Evolutionary conservation across 2,797 vertebrate species (phyloP), one percentile per base, ranked within the genome.

Genomic region (Ceryle rudis): DNA sequence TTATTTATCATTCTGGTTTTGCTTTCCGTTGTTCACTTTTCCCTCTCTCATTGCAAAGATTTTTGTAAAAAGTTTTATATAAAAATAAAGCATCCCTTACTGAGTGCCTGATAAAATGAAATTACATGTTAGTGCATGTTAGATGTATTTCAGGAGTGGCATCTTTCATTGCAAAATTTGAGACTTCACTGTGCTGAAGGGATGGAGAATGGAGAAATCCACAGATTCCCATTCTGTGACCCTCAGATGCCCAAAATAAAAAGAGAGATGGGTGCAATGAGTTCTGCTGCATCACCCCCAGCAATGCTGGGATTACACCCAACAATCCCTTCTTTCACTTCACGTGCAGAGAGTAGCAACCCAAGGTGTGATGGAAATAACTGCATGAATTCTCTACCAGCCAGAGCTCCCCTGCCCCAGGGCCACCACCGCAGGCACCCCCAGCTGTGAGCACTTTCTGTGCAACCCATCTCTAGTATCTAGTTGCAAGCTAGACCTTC

Each of bases 1-100:
- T 92, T 6, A 69, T 60, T 82, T 78, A 5, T 81, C 23, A 65
- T 80, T 93, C 60, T 80, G 26, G 10, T 82, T 93, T 85, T 95
- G 9, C 16, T 80, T 82, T 82, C 42, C 73, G 14, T 33, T 83
- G 5, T 44, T 74, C 47, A 29, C 4, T 79, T 75, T 55, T 71
- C 23, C 25, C 8, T 19, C 16, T 66, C 22, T 67, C 47, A 71
- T 78, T 84, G 23, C 17, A 90, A 86, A 87, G 11, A 52, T 77
- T 89, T 89, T 92, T 61, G 31, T 69, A 46, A 0, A 78, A 81
- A 81, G 10, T 2, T 70, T 86, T 81, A 35, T 41, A 29, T 16
- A 49, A 79, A 83, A 90, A 72, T 46, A 81, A 94, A 67, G 5
- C 23, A 37, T 35, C 31, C 35, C 22, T 79, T 35, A 47, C 37